phyloP scores from a whole-genome alignment of 2,888 invertebrate genomes.

The Aelia acuminata region DNA sequence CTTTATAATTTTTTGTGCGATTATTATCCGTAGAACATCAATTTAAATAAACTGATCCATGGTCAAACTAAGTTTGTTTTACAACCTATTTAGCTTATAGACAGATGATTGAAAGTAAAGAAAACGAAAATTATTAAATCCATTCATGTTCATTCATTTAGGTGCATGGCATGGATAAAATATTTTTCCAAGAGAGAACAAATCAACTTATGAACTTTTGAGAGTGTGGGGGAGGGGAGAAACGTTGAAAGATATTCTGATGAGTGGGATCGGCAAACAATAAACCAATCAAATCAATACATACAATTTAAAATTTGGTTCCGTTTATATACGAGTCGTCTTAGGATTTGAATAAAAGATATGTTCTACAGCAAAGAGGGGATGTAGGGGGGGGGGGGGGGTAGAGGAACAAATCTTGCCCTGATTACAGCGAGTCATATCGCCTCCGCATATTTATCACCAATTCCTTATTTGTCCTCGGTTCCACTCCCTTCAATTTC shows the following conservation, averaged over 20 bases:
- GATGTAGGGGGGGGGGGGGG: neutral
- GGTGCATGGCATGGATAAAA: neutral
- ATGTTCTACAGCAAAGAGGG: neutral
- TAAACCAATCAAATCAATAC: conserved; percentile 48
- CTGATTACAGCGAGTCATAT: conserved; percentile 34
- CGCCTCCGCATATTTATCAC: conserved; percentile 22
- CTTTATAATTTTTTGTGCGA: no score
- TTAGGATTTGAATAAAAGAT: conserved; percentile 46
- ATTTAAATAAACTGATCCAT: no score
- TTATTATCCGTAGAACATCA: no score
- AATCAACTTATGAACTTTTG: conserved; percentile 25
- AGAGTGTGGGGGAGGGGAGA: neutral
- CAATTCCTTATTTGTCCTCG: conserved; percentile 5
- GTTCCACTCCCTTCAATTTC: neutral
- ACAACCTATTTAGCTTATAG: no score
- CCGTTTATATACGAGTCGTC: conserved; percentile 24
- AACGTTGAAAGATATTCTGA: conserved; percentile 15
- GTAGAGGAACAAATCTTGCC: neutral
- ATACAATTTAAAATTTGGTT: conserved; percentile 48
- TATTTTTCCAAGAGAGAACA: neutral
- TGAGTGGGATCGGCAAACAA: conserved; percentile 23
- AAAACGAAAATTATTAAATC: neutral
- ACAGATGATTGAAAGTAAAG: no score
- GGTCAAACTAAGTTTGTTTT: no score
- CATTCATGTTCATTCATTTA: neutral